Evolutionary conservation across 2,113 vertebrate genomes (phyloP), one percentile per base, ranked within the genome.

Genomic region (Pongo pygmaeus): DNA sequence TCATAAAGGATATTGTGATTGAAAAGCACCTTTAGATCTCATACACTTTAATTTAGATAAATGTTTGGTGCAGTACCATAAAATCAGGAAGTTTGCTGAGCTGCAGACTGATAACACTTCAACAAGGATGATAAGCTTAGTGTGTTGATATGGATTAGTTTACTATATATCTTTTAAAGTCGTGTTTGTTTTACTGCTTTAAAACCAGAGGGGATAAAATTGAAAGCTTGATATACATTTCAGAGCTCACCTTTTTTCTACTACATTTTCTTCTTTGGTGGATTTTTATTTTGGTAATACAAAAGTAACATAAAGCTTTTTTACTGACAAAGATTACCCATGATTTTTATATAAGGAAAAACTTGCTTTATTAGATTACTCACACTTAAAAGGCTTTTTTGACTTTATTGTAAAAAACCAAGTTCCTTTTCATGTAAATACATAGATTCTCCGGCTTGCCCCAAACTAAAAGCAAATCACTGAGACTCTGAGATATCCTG

Each of bases 1-100:
- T 99, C 98, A 99, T 98, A 98, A 98, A 98, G 98, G 98, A 97
- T 99, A 98, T 98, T 98, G 98, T 99, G 98, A 99, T 99, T 99
- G 98, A 98, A 98, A 98, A 98, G 98, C 98, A 98, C 97, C 98
- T 98, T 98, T 84, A 93, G 96, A 98, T 98, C 98, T 98, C 88
- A 14, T 97, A 97, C 89, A 97, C 98, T 98, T 99, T 99, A 99
- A 99, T 98, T 99, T 99, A 99, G 98, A 99, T 98, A 98, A 99
- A 99, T 99, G 98, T 98, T 98, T 98, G 57, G 90, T 98, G 95
- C 94, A 95, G 93, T 97, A 96, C 89, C 96, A 96, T 92, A 98
- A 98, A 98, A 98, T 96, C 95, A 81, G 98, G 92, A 97, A 96
- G 80, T 97, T 91, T 50, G 95, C 95, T 90, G 97, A 97, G 88